These are phyloP conservation scores for Orchesella flavescens DNA, from an alignment of 2,888 invertebrate species.

Conservation along the genomic window DNA sequence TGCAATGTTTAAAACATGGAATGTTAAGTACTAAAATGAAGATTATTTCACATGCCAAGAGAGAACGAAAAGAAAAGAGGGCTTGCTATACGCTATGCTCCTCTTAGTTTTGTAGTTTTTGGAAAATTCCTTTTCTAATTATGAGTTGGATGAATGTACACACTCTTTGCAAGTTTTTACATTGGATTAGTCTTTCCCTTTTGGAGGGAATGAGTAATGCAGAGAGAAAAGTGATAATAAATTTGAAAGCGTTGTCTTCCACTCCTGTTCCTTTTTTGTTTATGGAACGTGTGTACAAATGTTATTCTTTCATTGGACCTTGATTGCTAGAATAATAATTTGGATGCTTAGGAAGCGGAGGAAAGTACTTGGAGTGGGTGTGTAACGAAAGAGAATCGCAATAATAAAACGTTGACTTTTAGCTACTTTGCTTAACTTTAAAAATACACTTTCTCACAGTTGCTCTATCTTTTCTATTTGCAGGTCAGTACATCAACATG, in stretches of 20 bases:
- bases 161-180: neutral
- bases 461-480: neutral
- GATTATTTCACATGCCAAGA: conserved; percentile 22
- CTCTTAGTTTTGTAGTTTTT: neutral
- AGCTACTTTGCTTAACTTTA: neutral
- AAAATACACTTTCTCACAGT: neutral
- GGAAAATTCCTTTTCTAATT: neutral
- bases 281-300: conserved; percentile 23
- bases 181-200: too few species aligned
- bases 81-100: too few species aligned
- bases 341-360: neutral
- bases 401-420: neutral
- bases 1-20: conserved; percentile 7
- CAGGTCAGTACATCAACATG: conserved; percentile 77
- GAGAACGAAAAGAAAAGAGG: neutral
- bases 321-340: conserved; percentile 22
- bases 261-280: conserved; percentile 23
- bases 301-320: conserved; percentile 37
- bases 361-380: neutral
- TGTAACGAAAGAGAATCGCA: neutral
- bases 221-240: conserved; percentile 9
- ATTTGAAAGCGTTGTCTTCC: conserved; percentile 1
- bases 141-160: neutral
- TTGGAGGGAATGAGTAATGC: too few species aligned
- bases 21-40: conserved; percentile 27